Percentiles rank a stretch among this genome's conserved stretches.
These are phyloP conservation scores for Meloe dianella DNA, from an alignment of 2,888 invertebrate species.

Conservation along the genomic window DNA sequence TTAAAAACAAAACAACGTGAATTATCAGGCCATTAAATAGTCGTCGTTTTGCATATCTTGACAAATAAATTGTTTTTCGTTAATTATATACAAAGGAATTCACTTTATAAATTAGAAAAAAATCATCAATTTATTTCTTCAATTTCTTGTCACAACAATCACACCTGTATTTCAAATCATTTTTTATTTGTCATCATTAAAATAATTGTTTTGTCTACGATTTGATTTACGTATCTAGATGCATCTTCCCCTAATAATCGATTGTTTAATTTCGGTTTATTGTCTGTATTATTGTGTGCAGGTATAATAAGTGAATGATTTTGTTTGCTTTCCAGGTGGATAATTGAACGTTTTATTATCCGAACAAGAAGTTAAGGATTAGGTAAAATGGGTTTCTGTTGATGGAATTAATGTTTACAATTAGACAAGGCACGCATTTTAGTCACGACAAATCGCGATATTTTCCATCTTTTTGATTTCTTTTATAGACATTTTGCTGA, in stretches of 20 bases:
- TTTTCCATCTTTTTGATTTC: background rate
- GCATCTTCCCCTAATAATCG: background rate
- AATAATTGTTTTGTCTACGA: too few species aligned
- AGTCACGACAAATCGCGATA: slow-evolving; percentile 39
- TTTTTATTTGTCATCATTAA: too few species aligned
- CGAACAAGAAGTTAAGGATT: background rate
- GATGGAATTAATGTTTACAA: slow-evolving; percentile 41
- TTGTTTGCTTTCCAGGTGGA: background rate
- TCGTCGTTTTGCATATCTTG: background rate
- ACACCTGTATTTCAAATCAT: background rate
- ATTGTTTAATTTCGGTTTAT: background rate
- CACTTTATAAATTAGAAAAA: background rate
- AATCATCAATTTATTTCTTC: background rate
- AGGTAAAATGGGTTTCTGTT: slow-evolving; percentile 9
- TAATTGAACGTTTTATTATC: slow-evolving; percentile 4
- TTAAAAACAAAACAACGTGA: background rate
- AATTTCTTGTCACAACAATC: background rate
- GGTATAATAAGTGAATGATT: too few species aligned
- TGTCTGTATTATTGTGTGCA: too few species aligned
- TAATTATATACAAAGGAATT: background rate
- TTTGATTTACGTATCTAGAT: too few species aligned
- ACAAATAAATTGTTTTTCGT: background rate
- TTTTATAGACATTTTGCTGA: background rate
- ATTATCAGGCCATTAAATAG: background rate
- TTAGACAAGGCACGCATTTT: slow-evolving; percentile 38